phyloP scores from a whole-genome alignment of 2,888 invertebrate genomes.

The Cephus pygmeus region DNA sequence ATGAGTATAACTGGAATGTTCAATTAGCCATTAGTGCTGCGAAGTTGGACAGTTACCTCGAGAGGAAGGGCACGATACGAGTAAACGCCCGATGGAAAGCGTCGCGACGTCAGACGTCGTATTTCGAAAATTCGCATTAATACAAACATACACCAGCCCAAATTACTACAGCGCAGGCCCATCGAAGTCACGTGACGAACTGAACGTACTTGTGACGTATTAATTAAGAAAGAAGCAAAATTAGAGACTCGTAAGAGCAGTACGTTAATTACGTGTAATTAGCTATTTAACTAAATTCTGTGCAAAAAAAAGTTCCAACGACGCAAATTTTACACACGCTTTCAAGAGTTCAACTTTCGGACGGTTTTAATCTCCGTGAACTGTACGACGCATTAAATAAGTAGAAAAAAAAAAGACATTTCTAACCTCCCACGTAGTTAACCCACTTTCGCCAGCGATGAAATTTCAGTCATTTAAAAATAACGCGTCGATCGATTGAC shows the following conservation, averaged over 20 bases:
- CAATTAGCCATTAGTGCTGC: neutral
- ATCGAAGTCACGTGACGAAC: neutral
- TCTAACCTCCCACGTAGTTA: neutral
- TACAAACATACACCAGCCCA: neutral
- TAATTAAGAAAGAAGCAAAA: neutral
- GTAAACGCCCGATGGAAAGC: neutral
- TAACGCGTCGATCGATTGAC: no score
- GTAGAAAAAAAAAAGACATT: neutral
- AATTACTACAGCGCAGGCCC: neutral
- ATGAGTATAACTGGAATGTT: neutral
- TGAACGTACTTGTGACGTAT: neutral
- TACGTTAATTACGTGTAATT: slow-evolving; percentile 41
- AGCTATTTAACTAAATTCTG: slow-evolving; percentile 28
- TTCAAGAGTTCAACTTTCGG: neutral
- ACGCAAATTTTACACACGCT: slow-evolving; percentile 25
- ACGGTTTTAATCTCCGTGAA: neutral
- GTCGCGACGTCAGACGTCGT: neutral
- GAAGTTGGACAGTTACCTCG: neutral
- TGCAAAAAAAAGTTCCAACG: slow-evolving; percentile 25
- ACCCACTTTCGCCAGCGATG: neutral
- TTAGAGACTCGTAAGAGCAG: neutral
- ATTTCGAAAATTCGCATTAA: neutral
- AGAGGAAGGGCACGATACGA: neutral
- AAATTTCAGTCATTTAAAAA: neutral
- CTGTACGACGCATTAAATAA: neutral